A percentile compares a stretch with the other conserved stretches of the same genome.
Evolutionary conservation across 2,113 vertebrate genomes (phyloP).

Genomic region (Hystrix cristata): DNA sequence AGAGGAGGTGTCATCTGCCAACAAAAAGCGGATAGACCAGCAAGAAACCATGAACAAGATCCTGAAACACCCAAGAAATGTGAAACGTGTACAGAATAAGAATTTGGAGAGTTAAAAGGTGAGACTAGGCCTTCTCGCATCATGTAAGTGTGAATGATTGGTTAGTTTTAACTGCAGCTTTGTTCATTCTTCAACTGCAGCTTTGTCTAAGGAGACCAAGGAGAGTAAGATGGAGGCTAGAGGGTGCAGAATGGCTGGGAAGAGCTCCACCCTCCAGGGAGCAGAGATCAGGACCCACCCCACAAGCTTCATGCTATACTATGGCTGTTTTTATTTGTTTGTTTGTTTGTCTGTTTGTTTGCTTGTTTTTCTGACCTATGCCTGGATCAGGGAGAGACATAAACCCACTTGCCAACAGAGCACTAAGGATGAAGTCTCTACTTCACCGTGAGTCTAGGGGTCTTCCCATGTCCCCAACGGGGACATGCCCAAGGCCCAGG

Average conservation of each 20-base stretch:
- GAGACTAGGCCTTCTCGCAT: background rate
- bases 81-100: background rate
- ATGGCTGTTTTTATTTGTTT: background rate
- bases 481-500: background rate
- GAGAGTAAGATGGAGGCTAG: background rate
- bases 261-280: background rate
- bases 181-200: background rate
- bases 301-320: accelerated
- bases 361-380: background rate
- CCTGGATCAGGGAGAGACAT: background rate
- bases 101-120: background rate
- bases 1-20: background rate
- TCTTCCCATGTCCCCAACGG: background rate
- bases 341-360: no score
- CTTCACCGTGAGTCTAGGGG: background rate
- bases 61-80: background rate
- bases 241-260: background rate
- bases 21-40: background rate
- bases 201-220: background rate
- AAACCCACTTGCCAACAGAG: background rate
- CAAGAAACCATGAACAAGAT: background rate
- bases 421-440: background rate
- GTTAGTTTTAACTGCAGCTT: background rate
- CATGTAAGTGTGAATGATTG: background rate
- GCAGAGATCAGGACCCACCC: background rate